A percentile compares a stretch with the other conserved stretches of the same genome.
These are phyloP conservation scores for Phyllostomus discolor DNA, from an alignment of 2,113 vertebrate species.

Conservation along the genomic window DNA sequence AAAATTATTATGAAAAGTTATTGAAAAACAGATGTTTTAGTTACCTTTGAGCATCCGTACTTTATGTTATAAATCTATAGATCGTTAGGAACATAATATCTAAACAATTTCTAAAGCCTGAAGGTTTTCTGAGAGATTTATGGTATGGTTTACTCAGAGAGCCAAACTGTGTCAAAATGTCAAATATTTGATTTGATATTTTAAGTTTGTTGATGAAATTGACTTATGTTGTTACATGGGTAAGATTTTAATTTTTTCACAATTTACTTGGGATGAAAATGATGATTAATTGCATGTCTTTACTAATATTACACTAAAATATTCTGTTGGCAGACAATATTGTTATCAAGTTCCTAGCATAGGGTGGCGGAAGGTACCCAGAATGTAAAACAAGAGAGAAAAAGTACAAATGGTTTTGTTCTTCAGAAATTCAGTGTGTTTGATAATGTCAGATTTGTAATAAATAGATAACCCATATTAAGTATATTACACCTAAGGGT, in stretches of 20 bases:
- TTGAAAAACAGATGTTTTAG: background rate
- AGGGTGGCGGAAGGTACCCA: background rate
- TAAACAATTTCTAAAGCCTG: background rate
- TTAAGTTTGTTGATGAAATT: background rate
- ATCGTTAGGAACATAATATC: background rate
- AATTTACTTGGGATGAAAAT: background rate
- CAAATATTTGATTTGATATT: conserved; percentile 22
- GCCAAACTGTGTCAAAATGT: background rate
- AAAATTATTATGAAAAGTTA: background rate
- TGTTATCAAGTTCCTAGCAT: background rate
- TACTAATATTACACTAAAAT: background rate
- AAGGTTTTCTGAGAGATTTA: background rate
- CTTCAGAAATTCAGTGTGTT: background rate
- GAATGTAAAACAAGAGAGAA: background rate
- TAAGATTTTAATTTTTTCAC: background rate
- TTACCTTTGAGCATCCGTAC: background rate
- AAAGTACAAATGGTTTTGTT: background rate
- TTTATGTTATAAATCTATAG: background rate
- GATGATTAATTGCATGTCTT: background rate
- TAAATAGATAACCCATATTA: background rate
- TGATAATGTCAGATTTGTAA: background rate
- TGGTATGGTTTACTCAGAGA: background rate
- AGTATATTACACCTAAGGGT: background rate
- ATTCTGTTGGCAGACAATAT: background rate
- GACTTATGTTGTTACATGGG: background rate